Conservation (phyloP, 2,113 vertebrate genomes). For the Zapornia atra region DNA sequence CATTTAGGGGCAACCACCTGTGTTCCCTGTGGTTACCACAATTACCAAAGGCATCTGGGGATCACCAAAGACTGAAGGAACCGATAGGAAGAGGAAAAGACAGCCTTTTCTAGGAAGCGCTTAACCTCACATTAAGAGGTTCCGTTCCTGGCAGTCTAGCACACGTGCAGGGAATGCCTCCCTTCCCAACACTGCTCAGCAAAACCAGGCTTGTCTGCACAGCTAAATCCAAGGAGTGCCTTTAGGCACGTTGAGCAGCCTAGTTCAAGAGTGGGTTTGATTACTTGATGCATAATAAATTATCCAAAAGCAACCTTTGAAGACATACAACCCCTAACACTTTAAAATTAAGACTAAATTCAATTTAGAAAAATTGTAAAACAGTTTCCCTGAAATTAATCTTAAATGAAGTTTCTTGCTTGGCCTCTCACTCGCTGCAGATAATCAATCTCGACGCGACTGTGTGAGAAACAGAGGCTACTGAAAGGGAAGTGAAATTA, state of each 20-base stretch:
- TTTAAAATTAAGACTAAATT: slow-evolving; percentile 74
- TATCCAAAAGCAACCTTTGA: slow-evolving; percentile 69
- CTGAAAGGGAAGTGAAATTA: slow-evolving; percentile 58
- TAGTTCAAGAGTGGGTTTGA: slow-evolving; percentile 33
- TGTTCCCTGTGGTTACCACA: rapidly evolving
- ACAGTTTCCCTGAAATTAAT: slow-evolving; percentile 73
- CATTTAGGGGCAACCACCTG: rapidly evolving
- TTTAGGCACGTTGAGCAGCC: background rate
- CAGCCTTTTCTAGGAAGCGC: background rate
- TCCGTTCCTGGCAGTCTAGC: background rate
- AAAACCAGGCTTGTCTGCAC: background rate
- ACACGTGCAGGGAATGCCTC: background rate
- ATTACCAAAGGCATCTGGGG: background rate
- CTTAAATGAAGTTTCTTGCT: slow-evolving; percentile 72
- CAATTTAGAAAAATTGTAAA: slow-evolving; percentile 73
- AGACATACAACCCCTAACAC: slow-evolving; percentile 57
- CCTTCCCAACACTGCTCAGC: background rate
- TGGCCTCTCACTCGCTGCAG: slow-evolving; percentile 56
- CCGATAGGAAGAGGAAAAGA: background rate
- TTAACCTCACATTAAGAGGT: background rate
- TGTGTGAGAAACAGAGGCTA: background rate
- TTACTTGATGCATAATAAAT: slow-evolving; percentile 66
- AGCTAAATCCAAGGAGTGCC: background rate
- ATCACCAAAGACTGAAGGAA: background rate
- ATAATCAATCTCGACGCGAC: slow-evolving; percentile 66